Evolutionary conservation across 1,140 invertebrate genomes (phyloP), one percentile per base, ranked within the genome.

Genomic region (Rhizoglyphus robini): DNA sequence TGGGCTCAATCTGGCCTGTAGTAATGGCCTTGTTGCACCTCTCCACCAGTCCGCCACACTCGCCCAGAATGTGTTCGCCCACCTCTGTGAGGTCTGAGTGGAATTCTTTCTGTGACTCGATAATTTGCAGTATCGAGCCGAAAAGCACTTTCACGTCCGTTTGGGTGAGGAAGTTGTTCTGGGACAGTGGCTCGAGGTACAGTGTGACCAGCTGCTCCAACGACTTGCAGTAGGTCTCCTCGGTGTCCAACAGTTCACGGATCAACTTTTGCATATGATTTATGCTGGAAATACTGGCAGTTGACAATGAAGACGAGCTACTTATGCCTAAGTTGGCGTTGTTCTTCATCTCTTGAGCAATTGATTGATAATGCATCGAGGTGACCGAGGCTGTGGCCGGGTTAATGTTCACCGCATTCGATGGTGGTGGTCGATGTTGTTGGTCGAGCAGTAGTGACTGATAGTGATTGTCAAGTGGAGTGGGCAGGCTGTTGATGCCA

Each of bases 101-200:
- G 75, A 97, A 97, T 74, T 92, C 87, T 72, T 89, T 80, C 81
- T 97, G 94, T 80, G 96, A 96, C 72, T 88, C 85, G 64, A 96
- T 90, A 74, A 97, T 96, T 80, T 96, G 91, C 75, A 91, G 88
- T 73, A 97, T 96, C 77, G 96, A 96, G 69, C 92, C 92, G 78
- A 96, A 96, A 66, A 97, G 79, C 38, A 91, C 88, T 75, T 88
- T 90, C 74, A 96, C 90, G 79, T 96, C 93, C 65, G 89, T 88
- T 70, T 88, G 88, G 59, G 91, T 92, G 71, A 96, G 81, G 78
- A 96, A 96, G 67, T 89, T 94, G 79, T 96, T 91, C 23, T 64
- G 2, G 78, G 95, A 93, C 74, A 96, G 79, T 30, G 94, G 93
- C 75, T 96, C 92, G 79, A 98, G 80, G 79, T 96, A 97, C 77